Evolutionary conservation across 2,113 vertebrate genomes (phyloP).

Genomic region (Ochotona curzoniae): DNA sequence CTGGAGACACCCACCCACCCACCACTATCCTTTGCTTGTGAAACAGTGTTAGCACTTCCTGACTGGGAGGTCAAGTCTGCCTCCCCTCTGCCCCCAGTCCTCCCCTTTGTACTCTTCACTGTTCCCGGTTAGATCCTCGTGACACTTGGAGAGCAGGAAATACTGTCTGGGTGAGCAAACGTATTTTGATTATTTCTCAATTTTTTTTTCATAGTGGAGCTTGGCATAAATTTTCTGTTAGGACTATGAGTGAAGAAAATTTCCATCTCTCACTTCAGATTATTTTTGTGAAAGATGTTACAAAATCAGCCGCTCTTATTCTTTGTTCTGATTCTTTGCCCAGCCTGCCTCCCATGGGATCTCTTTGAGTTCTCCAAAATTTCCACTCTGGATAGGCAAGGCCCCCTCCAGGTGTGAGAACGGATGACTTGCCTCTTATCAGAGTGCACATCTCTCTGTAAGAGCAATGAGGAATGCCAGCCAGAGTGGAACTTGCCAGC

Average conservation of each 20-base stretch:
- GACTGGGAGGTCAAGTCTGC: not conserved
- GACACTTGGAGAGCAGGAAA: conserved; percentile 4
- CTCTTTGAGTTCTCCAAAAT: conserved; percentile 12
- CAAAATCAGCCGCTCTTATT: conserved; percentile 34
- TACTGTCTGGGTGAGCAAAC: not conserved
- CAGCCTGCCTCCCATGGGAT: not conserved
- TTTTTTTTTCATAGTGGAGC: not conserved
- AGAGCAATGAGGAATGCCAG: conserved; percentile 4
- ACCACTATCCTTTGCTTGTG: not conserved
- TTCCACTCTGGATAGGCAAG: conserved; percentile 59
- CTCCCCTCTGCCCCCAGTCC: not conserved
- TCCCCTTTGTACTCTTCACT: not conserved
- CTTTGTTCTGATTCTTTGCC: conserved; percentile 56
- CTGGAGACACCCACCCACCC: not conserved
- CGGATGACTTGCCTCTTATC: not conserved
- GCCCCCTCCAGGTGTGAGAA: conserved; percentile 28
- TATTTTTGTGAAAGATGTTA: conserved; percentile 3
- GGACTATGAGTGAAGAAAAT: conserved; percentile 49
- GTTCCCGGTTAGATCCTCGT: conserved; percentile 17
- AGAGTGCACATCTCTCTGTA: not conserved
- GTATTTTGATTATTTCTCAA: conserved; percentile 17
- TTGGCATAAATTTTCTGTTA: conserved; percentile 4
- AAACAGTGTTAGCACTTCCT: not conserved
- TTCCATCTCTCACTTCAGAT: conserved; percentile 47
- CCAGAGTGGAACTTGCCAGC: not conserved